Percentiles rank a stretch among this genome's conserved stretches.
These are phyloP conservation scores for Hydrophis major DNA, from an alignment of 2,797 vertebrate genomes.

Conservation along the genomic window DNA sequence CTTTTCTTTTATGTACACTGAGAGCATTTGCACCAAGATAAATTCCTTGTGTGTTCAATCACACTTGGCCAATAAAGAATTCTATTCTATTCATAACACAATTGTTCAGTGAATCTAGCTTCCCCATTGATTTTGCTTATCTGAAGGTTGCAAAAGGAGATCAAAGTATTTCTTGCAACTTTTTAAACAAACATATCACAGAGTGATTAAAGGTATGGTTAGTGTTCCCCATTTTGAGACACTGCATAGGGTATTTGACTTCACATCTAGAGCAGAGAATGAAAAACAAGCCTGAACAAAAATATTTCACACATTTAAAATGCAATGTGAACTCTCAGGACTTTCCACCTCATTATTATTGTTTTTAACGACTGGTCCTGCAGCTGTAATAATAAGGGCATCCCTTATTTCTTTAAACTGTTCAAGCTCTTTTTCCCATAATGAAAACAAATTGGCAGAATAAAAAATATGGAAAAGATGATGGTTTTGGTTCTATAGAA, in stretches of 20 bases:
- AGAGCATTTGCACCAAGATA: no score
- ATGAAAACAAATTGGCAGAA: slow-evolving; percentile 46
- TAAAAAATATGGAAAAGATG: slow-evolving; percentile 11
- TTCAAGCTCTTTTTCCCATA: slow-evolving; percentile 26
- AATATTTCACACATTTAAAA: slow-evolving; percentile 57
- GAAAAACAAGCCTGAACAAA: slow-evolving; percentile 49
- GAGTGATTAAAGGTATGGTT: not conserved
- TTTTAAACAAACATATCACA: slow-evolving; percentile 5
- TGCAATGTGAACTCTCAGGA: slow-evolving; percentile 30
- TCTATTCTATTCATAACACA: not conserved
- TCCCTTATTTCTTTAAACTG: slow-evolving; percentile 30
- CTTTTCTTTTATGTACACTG: no score
- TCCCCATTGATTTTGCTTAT: not conserved
- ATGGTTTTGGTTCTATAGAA: not conserved
- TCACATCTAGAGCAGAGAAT: slow-evolving; percentile 27
- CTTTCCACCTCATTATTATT: slow-evolving; percentile 14
- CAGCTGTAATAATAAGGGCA: slow-evolving; percentile 64
- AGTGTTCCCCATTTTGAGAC: slow-evolving; percentile 9
- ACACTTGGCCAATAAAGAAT: no score
- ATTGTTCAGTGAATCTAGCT: not conserved
- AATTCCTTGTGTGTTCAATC: no score
- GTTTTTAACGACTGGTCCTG: slow-evolving; percentile 13
- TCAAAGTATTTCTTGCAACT: not conserved
- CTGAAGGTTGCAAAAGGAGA: not conserved
- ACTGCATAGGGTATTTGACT: not conserved